phyloP scores from a whole-genome alignment of 2,113 vertebrate genomes.

The Stictonetta naevosa region DNA sequence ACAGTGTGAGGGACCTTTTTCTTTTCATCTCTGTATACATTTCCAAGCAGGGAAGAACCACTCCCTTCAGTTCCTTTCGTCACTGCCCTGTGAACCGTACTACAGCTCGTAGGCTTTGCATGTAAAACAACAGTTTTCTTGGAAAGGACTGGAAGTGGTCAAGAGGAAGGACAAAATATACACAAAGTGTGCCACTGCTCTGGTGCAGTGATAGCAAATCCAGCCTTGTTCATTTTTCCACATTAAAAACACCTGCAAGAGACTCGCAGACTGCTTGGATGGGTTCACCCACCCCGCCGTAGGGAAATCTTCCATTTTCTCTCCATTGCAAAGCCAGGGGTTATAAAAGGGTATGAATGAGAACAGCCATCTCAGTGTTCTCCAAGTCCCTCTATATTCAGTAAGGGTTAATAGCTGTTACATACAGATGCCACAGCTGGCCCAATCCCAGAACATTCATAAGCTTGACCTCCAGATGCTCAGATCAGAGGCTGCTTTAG shows the following conservation, averaged over 20 bases:
- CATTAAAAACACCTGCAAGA: neutral
- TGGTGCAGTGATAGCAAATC: neutral
- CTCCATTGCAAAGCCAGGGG: neutral
- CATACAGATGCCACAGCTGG: neutral
- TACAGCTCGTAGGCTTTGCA: too few relatives aligned
- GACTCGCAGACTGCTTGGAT: neutral
- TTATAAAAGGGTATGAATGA: fast-evolving
- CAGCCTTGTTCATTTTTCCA: neutral
- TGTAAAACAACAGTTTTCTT: neutral
- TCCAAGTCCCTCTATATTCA: neutral
- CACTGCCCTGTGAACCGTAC: neutral
- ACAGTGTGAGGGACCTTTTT: neutral
- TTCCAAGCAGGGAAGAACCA: neutral
- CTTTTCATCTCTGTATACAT: neutral
- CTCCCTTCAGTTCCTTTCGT: neutral
- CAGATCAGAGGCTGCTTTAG: neutral
- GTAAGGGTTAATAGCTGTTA: neutral
- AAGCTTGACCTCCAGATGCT: neutral
- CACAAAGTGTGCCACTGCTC: neutral
- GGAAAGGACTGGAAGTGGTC: neutral
- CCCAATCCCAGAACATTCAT: neutral
- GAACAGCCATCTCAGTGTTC: neutral
- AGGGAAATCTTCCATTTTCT: neutral
- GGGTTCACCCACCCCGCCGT: neutral
- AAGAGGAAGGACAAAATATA: neutral